Evolutionary conservation across 2,888 invertebrate genomes (phyloP).

Genomic region (Pachymerium ferrugineum): DNA sequence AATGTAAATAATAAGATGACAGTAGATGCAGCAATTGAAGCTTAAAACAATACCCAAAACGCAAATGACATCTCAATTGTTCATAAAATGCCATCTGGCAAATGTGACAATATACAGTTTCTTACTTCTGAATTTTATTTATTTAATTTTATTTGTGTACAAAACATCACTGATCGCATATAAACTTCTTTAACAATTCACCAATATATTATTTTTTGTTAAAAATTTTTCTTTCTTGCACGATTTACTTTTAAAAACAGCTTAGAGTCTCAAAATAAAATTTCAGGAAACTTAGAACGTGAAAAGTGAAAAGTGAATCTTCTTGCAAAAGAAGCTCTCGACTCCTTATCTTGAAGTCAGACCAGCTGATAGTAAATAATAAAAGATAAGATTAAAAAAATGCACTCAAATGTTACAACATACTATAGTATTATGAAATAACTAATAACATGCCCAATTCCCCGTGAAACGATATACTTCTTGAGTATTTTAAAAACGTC

Average conservation of each 20-base stretch:
- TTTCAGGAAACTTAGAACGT: not conserved
- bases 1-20: too few relatives aligned
- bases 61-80: too few relatives aligned
- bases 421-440: too few relatives aligned
- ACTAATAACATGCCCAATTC: too few relatives aligned
- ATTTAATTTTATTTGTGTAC: not conserved
- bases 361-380: constrained; percentile 23
- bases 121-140: too few relatives aligned
- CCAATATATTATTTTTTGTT: not conserved
- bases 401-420: constrained; percentile 7
- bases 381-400: constrained; percentile 15
- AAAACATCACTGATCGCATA: not conserved
- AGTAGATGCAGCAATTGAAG: too few relatives aligned
- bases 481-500: too few relatives aligned
- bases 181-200: not conserved
- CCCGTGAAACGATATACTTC: too few relatives aligned
- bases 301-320: not conserved
- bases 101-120: too few relatives aligned
- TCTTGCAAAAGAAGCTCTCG: not conserved
- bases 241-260: constrained; percentile 4
- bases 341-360: constrained; percentile 16
- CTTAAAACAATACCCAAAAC: not conserved
- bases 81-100: too few relatives aligned
- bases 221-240: not conserved
- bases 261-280: constrained; percentile 6